A percentile compares a stretch with the other conserved stretches of the same genome.
These are phyloP conservation scores for Buathra laborator DNA, from an alignment of 2,888 invertebrate species.

Conservation along the genomic window DNA sequence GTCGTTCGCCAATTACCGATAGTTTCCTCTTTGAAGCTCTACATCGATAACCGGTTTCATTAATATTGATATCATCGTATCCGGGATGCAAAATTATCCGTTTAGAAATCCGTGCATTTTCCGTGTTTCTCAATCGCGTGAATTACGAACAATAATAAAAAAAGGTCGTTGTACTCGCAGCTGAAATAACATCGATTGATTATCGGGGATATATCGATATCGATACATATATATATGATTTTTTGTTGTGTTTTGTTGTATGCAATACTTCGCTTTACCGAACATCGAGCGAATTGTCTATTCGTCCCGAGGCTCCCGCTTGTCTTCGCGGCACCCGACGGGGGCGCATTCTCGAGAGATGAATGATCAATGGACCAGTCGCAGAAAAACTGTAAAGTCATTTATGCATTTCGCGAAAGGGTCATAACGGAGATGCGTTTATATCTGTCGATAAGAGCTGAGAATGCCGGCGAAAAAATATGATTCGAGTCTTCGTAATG, in stretches of 20 bases:
- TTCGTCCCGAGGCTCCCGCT: neutral
- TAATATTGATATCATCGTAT: conserved; percentile 7
- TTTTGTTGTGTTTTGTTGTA: neutral
- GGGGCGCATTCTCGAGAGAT: conserved; percentile 3
- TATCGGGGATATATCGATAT: conserved; percentile 7
- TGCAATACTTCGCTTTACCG: neutral
- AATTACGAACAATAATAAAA: conserved; percentile 11
- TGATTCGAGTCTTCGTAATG: conserved; percentile 24
- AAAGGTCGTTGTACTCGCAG: conserved; percentile 8
- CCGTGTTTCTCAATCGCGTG: neutral
- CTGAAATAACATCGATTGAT: neutral
- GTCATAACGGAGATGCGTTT: conserved; percentile 6
- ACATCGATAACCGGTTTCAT: conserved; percentile 6
- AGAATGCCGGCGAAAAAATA: conserved; percentile 29
- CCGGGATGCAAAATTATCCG: conserved; percentile 18
- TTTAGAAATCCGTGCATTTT: neutral
- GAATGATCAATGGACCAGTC: conserved; percentile 54
- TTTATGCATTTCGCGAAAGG: conserved; percentile 28
- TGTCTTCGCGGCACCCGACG: neutral
- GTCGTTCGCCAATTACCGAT: neutral
- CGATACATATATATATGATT: neutral
- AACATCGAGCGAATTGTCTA: conserved; percentile 1
- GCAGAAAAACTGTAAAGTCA: conserved; percentile 39
- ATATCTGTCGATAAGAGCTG: conserved; percentile 36
- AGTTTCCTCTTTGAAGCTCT: neutral